Percentiles rank a stretch among this genome's conserved stretches.
Conservation (phyloP, 1,140 invertebrate species). For the Bombus waltoni region DNA sequence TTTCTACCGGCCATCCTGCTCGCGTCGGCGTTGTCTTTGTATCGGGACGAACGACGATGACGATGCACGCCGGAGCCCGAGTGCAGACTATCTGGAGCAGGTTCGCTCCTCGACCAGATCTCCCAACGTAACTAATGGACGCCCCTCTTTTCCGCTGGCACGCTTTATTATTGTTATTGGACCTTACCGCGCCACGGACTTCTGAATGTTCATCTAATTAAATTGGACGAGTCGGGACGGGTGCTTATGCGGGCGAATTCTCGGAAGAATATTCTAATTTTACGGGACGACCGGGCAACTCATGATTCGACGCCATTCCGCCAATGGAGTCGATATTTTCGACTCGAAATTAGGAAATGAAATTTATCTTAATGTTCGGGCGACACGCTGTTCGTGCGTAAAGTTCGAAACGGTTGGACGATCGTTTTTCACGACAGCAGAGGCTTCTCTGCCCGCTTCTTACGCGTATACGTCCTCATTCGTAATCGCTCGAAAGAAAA, state of each 20-base stretch:
- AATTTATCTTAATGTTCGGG: too few relatives aligned
- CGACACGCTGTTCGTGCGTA: too few relatives aligned
- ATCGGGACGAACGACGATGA: conserved; percentile 77
- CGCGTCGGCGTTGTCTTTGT: conserved; percentile 78
- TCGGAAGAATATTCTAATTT: conserved; percentile 33
- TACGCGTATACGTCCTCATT: too few relatives aligned
- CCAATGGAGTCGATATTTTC: not conserved
- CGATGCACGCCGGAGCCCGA: conserved; percentile 71
- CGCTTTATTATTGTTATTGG: conserved; percentile 79
- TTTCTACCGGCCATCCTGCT: conserved; percentile 66
- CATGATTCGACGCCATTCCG: not conserved
- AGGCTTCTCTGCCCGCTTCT: too few relatives aligned
- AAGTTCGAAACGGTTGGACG: too few relatives aligned
- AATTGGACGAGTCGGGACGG: conserved; percentile 23
- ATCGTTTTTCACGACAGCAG: too few relatives aligned
- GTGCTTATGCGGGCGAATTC: conserved; percentile 7
- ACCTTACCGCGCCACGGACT: conserved; percentile 62
- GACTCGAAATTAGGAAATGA: not conserved
- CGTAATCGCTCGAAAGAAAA: too few relatives aligned
- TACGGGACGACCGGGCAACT: not conserved
- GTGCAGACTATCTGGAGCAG: conserved; percentile 71
- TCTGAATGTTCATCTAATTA: conserved; percentile 46
- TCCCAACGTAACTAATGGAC: conserved; percentile 76
- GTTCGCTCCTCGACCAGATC: conserved; percentile 62
- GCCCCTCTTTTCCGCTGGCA: conserved; percentile 69